These are phyloP conservation scores for Neoitamus cyanurus DNA, from an alignment of 2,888 invertebrate species.

Conservation along the genomic window DNA sequence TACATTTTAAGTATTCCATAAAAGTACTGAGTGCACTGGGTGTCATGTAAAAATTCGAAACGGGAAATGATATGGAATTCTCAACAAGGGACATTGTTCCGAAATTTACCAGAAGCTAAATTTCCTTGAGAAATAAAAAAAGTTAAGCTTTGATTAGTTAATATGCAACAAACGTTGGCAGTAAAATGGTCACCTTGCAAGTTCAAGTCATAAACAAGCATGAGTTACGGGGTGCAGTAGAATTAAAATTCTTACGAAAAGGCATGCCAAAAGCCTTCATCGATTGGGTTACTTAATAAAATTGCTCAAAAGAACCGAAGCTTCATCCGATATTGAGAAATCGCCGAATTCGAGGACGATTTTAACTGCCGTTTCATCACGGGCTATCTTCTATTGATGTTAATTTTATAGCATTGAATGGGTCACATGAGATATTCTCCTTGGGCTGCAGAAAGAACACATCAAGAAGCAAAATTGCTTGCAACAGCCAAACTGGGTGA, in stretches of 20 bases:
- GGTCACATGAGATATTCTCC: neutral
- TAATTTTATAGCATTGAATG: neutral
- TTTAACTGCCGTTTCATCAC: neutral
- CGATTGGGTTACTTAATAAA: neutral
- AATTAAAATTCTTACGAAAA: neutral
- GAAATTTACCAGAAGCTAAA: neutral
- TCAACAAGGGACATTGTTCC: neutral
- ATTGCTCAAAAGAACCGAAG: neutral
- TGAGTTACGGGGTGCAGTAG: neutral
- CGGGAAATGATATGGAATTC: neutral
- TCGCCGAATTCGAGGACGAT: neutral
- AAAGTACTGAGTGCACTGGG: neutral
- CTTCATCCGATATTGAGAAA: neutral
- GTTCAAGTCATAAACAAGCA: neutral
- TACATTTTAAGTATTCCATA: neutral
- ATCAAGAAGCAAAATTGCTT: neutral
- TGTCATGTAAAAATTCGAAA: neutral
- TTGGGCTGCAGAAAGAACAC: neutral
- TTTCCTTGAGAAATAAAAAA: neutral
- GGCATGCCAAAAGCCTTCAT: neutral
- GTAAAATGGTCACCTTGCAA: neutral
- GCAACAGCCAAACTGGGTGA: neutral
- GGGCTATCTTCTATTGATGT: neutral
- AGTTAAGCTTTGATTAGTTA: neutral
- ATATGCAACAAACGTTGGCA: neutral